Conservation (phyloP, 2,888 invertebrate genomes). For the Adelognathus sp. region DNA sequence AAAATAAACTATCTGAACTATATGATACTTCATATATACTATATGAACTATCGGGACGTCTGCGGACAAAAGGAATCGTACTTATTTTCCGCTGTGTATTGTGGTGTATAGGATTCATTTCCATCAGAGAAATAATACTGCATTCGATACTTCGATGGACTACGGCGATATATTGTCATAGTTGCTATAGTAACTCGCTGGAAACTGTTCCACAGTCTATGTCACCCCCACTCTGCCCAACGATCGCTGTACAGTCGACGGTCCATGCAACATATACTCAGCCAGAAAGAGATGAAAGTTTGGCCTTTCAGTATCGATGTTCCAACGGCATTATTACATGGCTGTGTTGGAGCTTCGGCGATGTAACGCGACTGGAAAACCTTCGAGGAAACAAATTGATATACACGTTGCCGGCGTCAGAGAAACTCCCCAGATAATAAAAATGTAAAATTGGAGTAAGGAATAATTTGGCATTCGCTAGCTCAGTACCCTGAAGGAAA, state of each 20-base stretch:
- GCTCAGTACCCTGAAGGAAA: no score
- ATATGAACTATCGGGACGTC: neutral
- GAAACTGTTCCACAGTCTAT: neutral
- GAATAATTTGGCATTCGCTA: no score
- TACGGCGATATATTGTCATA: neutral
- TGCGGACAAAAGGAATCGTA: neutral
- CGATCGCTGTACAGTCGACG: neutral
- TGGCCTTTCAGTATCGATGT: neutral
- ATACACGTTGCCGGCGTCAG: neutral
- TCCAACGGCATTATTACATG: neutral
- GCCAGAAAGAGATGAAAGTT: neutral
- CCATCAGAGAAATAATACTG: neutral
- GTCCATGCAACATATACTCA: neutral
- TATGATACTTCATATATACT: neutral
- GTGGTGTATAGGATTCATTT: neutral
- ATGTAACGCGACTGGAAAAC: neutral
- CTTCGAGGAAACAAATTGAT: neutral
- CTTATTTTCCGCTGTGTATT: neutral
- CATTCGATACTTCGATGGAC: neutral
- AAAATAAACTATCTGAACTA: no score
- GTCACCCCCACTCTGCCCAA: neutral
- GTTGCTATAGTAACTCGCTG: neutral
- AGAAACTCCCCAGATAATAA: no score
- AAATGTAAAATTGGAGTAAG: no score
- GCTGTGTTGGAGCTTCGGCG: neutral